Conservation (phyloP, 1,140 invertebrate genomes). For the Temnothorax longispinosus region DNA sequence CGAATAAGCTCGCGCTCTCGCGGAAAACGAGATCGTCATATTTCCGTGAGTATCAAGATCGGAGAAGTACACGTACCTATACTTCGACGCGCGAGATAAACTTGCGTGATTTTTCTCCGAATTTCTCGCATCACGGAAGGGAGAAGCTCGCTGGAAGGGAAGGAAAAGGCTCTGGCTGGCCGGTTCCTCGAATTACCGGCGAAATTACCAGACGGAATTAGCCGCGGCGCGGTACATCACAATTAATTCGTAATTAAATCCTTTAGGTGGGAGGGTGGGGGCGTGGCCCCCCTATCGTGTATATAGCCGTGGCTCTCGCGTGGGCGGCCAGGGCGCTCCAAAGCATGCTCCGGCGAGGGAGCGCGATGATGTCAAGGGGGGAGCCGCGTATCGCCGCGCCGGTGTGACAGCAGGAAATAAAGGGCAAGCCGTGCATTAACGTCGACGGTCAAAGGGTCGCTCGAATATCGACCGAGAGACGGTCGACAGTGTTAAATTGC, state of each 20-base stretch:
- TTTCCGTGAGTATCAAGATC: background rate
- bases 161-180: constrained; percentile 25
- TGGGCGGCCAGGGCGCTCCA: constrained; percentile 57
- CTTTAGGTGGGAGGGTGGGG: constrained; percentile 66
- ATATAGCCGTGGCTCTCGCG: constrained; percentile 44
- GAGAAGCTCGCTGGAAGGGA: constrained; percentile 40
- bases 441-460: constrained; percentile 79
- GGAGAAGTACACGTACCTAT: background rate
- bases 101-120: background rate
- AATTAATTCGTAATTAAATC: constrained; percentile 82
- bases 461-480: constrained; percentile 78
- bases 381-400: constrained; percentile 65
- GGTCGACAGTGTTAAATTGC: constrained; percentile 80
- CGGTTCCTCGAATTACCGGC: constrained; percentile 49
- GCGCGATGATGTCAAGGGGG: constrained; percentile 57
- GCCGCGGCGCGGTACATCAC: constrained; percentile 75
- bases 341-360: constrained; percentile 47
- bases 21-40: background rate
- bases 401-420: constrained; percentile 81
- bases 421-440: constrained; percentile 80
- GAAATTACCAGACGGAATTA: constrained; percentile 71
- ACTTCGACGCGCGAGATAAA: background rate
- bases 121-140: constrained; percentile 24
- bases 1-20: background rate
- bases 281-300: constrained; percentile 62